phyloP scores from a whole-genome alignment of 2,797 vertebrate genomes.

The Austrolebias charrua region DNA sequence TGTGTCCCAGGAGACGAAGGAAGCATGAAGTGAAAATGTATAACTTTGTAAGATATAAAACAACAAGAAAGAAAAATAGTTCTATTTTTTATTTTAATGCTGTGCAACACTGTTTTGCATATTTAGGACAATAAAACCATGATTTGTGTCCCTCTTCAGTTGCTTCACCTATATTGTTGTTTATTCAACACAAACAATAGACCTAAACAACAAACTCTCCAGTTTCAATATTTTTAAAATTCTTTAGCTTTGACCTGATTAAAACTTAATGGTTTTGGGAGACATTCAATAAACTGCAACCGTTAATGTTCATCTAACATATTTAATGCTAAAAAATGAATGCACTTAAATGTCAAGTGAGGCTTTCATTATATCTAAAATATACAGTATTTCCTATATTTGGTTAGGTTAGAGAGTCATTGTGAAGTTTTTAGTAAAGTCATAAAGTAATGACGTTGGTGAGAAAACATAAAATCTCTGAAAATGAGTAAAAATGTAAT shows the following conservation, averaged over 20 bases:
- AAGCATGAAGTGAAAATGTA: neutral
- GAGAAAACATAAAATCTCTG: too few relatives aligned
- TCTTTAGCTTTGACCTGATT: neutral
- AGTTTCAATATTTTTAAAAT: constrained; percentile 23
- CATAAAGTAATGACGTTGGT: too few relatives aligned
- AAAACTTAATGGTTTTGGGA: neutral
- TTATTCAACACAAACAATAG: neutral
- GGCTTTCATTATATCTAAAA: too few relatives aligned
- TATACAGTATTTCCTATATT: too few relatives aligned
- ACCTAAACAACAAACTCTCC: constrained; percentile 14
- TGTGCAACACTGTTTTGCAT: neutral
- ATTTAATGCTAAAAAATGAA: too few relatives aligned
- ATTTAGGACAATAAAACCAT: constrained; percentile 5
- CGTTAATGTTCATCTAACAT: too few relatives aligned
- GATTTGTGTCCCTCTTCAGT: neutral
- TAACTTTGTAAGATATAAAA: neutral
- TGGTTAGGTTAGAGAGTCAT: too few relatives aligned
- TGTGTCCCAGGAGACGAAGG: constrained; percentile 30
- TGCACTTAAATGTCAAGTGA: too few relatives aligned
- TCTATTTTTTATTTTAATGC: constrained; percentile 7
- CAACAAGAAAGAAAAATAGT: neutral
- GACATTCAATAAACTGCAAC: constrained; percentile 3
- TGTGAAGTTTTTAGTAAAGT: too few relatives aligned
- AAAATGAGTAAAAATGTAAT: too few relatives aligned
- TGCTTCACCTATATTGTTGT: neutral